Evolutionary conservation across 2,113 vertebrate species (phyloP).

Genomic region (Salvator merianae): DNA sequence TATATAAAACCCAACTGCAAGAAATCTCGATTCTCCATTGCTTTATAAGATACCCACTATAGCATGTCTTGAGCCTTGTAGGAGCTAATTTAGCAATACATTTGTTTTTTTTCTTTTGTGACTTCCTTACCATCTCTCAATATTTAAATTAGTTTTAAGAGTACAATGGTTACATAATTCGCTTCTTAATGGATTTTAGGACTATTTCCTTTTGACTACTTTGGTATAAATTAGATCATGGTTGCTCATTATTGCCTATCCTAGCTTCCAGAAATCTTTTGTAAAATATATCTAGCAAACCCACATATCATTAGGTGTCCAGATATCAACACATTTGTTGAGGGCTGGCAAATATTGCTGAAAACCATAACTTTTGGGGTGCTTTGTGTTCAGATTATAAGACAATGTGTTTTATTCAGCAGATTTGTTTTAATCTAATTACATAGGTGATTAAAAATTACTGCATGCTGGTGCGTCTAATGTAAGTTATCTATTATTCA

Average conservation of each 20-base stretch:
- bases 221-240: constrained; percentile 38
- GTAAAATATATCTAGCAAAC: constrained; percentile 38
- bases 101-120: background rate
- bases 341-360: constrained; percentile 48
- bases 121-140: background rate
- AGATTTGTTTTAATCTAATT: constrained; percentile 83
- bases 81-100: background rate
- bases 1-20: constrained; percentile 6
- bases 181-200: constrained; percentile 39
- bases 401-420: constrained; percentile 78
- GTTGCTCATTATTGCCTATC: constrained; percentile 18
- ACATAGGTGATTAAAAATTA: constrained; percentile 81
- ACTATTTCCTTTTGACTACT: constrained; percentile 29
- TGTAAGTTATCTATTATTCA: constrained; percentile 86
- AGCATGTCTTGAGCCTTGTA: constrained; percentile 8
- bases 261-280: constrained; percentile 33
- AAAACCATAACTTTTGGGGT: constrained; percentile 64
- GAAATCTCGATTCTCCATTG: background rate
- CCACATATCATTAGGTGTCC: constrained; percentile 24
- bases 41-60: background rate
- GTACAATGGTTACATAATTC: background rate
- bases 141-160: constrained; percentile 22
- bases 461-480: constrained; percentile 80
- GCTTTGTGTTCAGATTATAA: constrained; percentile 70
- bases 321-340: constrained; percentile 29